Base-by-base conservation (phyloP, 2,888 invertebrate species). In the Aspidiotus destructor region DNA sequence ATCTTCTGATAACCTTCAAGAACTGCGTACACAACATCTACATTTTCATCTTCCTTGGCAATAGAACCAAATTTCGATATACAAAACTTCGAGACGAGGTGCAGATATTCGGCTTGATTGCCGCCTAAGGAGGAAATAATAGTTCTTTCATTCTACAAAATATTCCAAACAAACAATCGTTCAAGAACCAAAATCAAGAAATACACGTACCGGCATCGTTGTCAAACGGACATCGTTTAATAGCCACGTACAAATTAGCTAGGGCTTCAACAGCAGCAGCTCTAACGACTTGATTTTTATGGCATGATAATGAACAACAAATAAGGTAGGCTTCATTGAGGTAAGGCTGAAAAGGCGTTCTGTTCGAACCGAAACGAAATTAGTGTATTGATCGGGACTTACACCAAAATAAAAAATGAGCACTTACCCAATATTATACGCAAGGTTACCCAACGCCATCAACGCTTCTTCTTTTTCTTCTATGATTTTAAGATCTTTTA, bases 381-480 rank as follows among this genome's bases (percentile, higher is more conserved):
- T 48, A 48, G 10, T 48, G 3, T 6, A 48, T 2, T 48, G 10
- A 11, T n/a, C 6, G 6, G 2, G 48, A 3, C 10, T 13, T 44
- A 48, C 1, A 6, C 6, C 11, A 48, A 48, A 11, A n/a, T 13
- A n/a, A 48, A 48, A n/a, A 55, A 57, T 53, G 15, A 13, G 15
- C 8, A 44, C 65, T 16, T 48, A 65, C 65, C 65, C 65, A 8
- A 42, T 57, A 40, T 65, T 65, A 28, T 58, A 65, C 6, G 65
- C 65, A 6, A 65, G 54, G 15, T 65, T 65, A 6, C 65, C 65
- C 28, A 65, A n/a, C 0, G 65, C 65, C 65, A 65, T 65, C 8
- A 65, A n/a, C 57, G 65, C 65, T 44, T 65, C 65, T 65, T 65
- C 65, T 40, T 65, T 65, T 40, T 65, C 65, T 58, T 65, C 65